Percentiles rank a stretch among this genome's conserved stretches.
phyloP scores from a whole-genome alignment of 2,888 invertebrate species.

The Julus scandinavius region DNA sequence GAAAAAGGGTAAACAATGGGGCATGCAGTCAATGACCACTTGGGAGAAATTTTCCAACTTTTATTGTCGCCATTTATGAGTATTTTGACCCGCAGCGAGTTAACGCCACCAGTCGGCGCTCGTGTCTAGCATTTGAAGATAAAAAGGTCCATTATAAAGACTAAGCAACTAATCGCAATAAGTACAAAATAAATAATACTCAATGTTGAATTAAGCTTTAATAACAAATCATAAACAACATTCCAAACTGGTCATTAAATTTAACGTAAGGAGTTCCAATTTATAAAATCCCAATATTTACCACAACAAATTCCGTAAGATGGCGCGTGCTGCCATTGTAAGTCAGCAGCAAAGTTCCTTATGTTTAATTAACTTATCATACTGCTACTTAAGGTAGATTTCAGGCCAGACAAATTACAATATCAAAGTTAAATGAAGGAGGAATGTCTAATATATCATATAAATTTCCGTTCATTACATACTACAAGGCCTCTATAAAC shows the following conservation, averaged over 20 bases:
- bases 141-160: background rate
- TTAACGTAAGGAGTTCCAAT: too few species aligned
- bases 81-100: background rate
- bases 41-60: background rate
- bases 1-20: background rate
- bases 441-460: background rate
- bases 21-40: constrained; percentile 5
- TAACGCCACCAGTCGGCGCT: background rate
- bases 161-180: background rate
- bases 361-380: too few species aligned
- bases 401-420: background rate
- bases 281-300: too few species aligned
- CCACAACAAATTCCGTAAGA: too few species aligned
- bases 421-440: background rate
- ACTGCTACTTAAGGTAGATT: background rate
- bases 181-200: background rate
- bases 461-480: background rate
- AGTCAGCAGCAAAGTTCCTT: too few species aligned
- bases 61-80: background rate
- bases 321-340: too few species aligned
- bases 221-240: too few species aligned
- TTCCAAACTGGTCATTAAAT: too few species aligned
- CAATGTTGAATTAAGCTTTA: too few species aligned
- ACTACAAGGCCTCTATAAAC: background rate
- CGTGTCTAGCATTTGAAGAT: background rate